phyloP scores from a whole-genome alignment of 2,888 invertebrate genomes.

The Mamestra brassicae region DNA sequence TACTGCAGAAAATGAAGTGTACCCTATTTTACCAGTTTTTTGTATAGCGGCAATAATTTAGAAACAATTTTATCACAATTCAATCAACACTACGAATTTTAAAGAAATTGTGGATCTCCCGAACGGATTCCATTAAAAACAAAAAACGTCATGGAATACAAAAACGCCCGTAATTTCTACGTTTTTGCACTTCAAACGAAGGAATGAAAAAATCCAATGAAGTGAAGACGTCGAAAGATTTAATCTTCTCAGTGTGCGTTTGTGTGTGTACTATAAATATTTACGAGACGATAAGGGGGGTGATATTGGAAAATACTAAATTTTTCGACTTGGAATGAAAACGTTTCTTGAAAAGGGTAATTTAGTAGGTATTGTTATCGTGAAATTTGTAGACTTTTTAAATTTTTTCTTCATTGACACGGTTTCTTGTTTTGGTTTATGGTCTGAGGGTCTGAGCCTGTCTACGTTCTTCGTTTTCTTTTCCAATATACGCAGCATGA shows the following conservation, averaged over 20 bases:
- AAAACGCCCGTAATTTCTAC: conserved; percentile 18
- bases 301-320: conserved; percentile 70
- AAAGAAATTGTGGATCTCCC: background rate
- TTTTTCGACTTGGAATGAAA: conserved; percentile 43
- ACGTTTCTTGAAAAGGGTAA: conserved; percentile 25
- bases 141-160: background rate
- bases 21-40: too few relatives aligned
- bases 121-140: background rate
- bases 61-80: background rate
- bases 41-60: too few relatives aligned
- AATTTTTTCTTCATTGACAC: background rate
- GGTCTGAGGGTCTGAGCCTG: background rate
- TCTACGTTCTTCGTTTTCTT: background rate
- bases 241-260: conserved; percentile 68
- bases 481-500: background rate
- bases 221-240: conserved; percentile 71
- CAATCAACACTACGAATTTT: background rate
- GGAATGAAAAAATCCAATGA: conserved; percentile 63
- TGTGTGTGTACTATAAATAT: conserved; percentile 75
- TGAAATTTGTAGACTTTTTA: background rate
- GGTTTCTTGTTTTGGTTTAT: background rate
- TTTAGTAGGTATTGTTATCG: conserved; percentile 7
- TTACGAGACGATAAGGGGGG: conserved; percentile 73
- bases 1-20: too few relatives aligned
- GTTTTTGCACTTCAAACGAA: conserved; percentile 61